Percentiles rank a stretch among this genome's conserved stretches.
These are phyloP conservation scores for Enoplosus armatus DNA, from an alignment of 2,797 vertebrate species.

Conservation along the genomic window DNA sequence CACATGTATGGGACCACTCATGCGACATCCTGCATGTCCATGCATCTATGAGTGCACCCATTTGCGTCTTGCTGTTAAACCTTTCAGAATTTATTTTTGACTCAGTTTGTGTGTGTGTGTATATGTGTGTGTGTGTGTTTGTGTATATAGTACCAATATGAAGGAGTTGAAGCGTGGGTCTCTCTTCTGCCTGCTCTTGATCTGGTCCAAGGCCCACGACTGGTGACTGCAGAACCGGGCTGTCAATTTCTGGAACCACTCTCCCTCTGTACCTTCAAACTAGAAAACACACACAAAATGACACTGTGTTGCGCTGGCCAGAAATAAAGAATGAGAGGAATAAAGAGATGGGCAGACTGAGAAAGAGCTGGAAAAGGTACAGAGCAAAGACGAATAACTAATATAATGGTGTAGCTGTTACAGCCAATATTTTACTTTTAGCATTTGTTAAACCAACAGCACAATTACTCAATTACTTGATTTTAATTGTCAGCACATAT, in stretches of 20 bases:
- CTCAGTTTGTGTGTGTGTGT: not conserved
- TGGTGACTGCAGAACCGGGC: constrained; percentile 95
- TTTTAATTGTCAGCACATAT: constrained; percentile 4
- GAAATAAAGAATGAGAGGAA: constrained; percentile 3
- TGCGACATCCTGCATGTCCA: constrained; percentile 9
- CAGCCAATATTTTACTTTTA: constrained; percentile 9
- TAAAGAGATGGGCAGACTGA: constrained; percentile 17
- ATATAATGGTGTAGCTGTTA: not conserved
- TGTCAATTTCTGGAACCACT: constrained; percentile 95
- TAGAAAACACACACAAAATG: constrained; percentile 58
- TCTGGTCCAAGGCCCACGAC: constrained; percentile 91
- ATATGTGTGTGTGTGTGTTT: not conserved
- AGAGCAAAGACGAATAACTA: not conserved
- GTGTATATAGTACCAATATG: constrained; percentile 86
- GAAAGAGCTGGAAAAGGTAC: not conserved
- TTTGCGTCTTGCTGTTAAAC: constrained; percentile 11
- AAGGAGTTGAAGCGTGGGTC: constrained; percentile 90
- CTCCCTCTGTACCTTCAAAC: constrained; percentile 91
- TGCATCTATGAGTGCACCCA: constrained; percentile 15
- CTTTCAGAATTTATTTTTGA: not conserved
- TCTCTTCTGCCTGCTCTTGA: constrained; percentile 90
- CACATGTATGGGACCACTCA: not conserved
- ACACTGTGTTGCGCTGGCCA: constrained; percentile 19
- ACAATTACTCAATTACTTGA: too few species aligned
- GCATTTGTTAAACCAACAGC: constrained; percentile 3